A percentile compares a stretch with the other conserved stretches of the same genome.
phyloP scores from a whole-genome alignment of 2,888 invertebrate genomes.

The Platynereis dumerilii region DNA sequence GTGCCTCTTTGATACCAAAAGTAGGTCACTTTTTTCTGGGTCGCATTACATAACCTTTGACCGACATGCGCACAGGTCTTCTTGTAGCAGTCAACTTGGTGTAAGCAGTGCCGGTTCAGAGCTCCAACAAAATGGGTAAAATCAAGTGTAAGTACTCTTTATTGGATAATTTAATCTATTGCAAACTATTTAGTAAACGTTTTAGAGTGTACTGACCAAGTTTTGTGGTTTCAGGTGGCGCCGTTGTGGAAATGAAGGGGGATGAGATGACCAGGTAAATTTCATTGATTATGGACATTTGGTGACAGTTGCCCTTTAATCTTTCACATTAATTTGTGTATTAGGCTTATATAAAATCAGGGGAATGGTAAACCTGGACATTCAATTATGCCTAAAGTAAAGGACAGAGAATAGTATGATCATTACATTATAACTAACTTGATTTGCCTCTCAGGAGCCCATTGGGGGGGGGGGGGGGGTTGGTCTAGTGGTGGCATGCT shows the following conservation, averaged over 20 bases:
- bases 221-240: constrained; percentile 51
- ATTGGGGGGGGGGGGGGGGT: too few species aligned
- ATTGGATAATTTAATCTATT: not conserved
- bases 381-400: too few species aligned
- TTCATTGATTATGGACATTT: constrained; percentile 19
- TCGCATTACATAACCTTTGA: not conserved
- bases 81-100: not conserved
- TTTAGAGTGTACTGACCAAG: not conserved
- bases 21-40: not conserved
- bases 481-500: too few species aligned
- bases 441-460: too few species aligned
- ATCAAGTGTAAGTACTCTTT: constrained; percentile 30
- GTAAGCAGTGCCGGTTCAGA: too few species aligned
- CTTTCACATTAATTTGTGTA: not conserved
- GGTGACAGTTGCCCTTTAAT: not conserved
- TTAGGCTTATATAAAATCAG: too few species aligned
- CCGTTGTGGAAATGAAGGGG: constrained; percentile 66
- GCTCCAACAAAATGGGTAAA: constrained; percentile 35
- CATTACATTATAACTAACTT: too few species aligned
- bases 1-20: too few species aligned
- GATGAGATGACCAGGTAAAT: constrained; percentile 67
- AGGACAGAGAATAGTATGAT: too few species aligned
- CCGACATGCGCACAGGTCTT: constrained; percentile 16
- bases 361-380: too few species aligned
- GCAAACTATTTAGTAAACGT: not conserved